Percentiles rank a stretch among this genome's conserved stretches.
phyloP scores from a whole-genome alignment of 2,113 vertebrate species.

The Daboia siamensis region DNA sequence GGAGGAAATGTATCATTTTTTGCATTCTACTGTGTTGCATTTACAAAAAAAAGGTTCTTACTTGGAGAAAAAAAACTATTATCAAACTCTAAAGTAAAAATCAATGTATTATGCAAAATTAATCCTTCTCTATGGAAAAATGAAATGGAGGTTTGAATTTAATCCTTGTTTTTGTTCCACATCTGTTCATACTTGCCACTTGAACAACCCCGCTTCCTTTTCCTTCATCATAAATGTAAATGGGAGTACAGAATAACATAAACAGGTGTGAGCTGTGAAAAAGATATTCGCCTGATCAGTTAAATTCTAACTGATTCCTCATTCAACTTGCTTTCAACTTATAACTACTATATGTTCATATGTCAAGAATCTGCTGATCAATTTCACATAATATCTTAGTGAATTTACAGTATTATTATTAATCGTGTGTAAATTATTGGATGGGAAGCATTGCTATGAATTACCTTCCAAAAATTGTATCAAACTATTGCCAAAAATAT shows the following conservation, averaged over 20 bases:
- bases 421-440: not conserved
- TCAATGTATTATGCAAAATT: conserved; percentile 23
- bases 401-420: not conserved
- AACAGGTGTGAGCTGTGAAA: conserved; percentile 18
- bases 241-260: not conserved
- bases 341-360: not conserved
- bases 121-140: conserved; percentile 22
- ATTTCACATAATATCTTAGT: not conserved
- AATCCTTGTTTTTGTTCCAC: conserved; percentile 32
- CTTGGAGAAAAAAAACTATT: conserved; percentile 15
- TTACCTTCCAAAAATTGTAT: not conserved
- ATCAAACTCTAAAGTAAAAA: conserved; percentile 19
- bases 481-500: not conserved
- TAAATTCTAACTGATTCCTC: not conserved
- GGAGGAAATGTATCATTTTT: conserved; percentile 7
- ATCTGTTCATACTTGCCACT: conserved; percentile 22
- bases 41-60: not conserved
- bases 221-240: not conserved
- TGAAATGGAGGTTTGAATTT: conserved; percentile 28
- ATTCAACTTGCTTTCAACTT: not conserved
- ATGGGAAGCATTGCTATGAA: not conserved
- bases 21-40: conserved; percentile 16
- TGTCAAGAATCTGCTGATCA: not conserved
- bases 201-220: not conserved
- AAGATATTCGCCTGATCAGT: not conserved